phyloP scores from a whole-genome alignment of 2,113 vertebrate genomes.

The Pelobates fuscus region DNA sequence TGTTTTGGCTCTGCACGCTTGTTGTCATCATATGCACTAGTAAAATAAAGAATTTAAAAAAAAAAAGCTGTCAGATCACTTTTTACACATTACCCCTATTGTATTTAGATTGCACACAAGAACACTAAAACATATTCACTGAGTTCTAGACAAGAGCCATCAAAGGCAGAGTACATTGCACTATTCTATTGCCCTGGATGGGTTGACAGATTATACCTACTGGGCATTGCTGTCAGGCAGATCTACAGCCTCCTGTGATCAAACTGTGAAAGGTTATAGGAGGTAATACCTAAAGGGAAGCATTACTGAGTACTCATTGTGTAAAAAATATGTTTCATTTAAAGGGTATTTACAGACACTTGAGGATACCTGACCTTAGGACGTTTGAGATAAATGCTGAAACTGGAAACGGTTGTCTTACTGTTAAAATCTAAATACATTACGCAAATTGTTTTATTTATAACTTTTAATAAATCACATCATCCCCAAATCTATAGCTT shows the following conservation, averaged over 20 bases:
- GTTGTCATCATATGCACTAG: too few relatives aligned
- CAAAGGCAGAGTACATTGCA: background rate
- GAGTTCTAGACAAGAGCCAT: too few relatives aligned
- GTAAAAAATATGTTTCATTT: conserved; percentile 2
- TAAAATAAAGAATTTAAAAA: too few relatives aligned
- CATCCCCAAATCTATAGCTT: too few relatives aligned
- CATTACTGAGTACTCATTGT: background rate
- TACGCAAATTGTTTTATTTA: too few relatives aligned
- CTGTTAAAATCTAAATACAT: too few relatives aligned
- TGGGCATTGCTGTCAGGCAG: conserved; percentile 15
- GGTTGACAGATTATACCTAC: conserved; percentile 1
- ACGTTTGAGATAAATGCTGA: background rate
- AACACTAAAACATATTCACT: too few relatives aligned
- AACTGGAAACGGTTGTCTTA: background rate
- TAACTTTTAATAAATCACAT: too few relatives aligned
- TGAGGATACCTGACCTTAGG: background rate
- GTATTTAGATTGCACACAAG: too few relatives aligned
- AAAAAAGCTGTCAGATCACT: too few relatives aligned
- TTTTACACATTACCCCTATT: too few relatives aligned
- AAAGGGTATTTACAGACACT: conserved; percentile 18
- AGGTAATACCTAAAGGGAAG: conserved; percentile 10
- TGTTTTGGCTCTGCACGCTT: too few relatives aligned
- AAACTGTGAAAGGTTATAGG: conserved; percentile 1
- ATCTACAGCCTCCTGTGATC: conserved; percentile 4
- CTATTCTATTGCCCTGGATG: background rate